These are phyloP conservation scores for Drosophila sp. DNA, from an alignment of 1,140 invertebrate genomes.

Conservation along the genomic window DNA sequence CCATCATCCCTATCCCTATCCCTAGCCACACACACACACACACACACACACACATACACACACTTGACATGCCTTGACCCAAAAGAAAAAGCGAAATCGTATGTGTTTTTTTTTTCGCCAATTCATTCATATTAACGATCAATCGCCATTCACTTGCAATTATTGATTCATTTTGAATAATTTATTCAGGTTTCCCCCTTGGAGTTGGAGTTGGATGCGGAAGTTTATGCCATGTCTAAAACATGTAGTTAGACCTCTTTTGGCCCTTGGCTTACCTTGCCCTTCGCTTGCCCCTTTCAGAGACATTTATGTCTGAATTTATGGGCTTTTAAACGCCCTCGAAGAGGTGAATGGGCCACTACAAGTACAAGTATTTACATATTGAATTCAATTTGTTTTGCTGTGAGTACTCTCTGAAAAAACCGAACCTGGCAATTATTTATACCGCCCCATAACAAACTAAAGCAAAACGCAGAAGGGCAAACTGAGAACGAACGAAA, in stretches of 20 bases:
- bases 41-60: slow-evolving; percentile 6
- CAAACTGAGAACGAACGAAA: slow-evolving; percentile 40
- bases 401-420: slow-evolving; percentile 4
- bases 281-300: not conserved
- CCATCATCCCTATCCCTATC: not conserved
- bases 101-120: slow-evolving; percentile 18
- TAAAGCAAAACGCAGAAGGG: not conserved
- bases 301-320: slow-evolving; percentile 56
- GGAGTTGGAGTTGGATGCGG: slow-evolving; percentile 32
- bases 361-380: slow-evolving; percentile 56
- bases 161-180: slow-evolving; percentile 10
- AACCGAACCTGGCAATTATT: slow-evolving; percentile 35
- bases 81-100: slow-evolving; percentile 15
- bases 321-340: slow-evolving; percentile 63
- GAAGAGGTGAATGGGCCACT: not conserved
- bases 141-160: slow-evolving; percentile 51
- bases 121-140: slow-evolving; percentile 43
- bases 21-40: not conserved
- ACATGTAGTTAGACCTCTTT: slow-evolving; percentile 10
- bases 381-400: slow-evolving; percentile 77
- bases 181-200: not conserved
- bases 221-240: slow-evolving; percentile 46
- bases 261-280: too few species aligned
- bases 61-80: slow-evolving; percentile 8
- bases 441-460: slow-evolving; percentile 18